Conservation (phyloP, 2,888 invertebrate genomes). For the Netelia inedita region DNA sequence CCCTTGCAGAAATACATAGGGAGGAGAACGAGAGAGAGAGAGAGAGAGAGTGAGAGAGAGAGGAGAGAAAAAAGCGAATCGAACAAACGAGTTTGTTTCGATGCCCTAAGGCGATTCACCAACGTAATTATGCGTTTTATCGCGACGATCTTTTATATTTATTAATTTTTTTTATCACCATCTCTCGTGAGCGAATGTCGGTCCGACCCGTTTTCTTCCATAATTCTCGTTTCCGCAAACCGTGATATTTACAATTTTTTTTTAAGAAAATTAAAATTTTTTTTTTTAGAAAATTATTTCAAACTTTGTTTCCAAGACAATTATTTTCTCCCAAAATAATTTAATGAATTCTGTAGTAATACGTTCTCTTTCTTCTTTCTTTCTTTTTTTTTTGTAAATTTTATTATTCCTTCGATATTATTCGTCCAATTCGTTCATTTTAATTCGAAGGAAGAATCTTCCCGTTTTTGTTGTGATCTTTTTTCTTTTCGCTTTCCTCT, state of each 20-base stretch:
- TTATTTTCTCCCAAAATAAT: too few species aligned
- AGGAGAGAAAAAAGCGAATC: conserved; percentile 23
- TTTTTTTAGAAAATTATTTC: too few species aligned
- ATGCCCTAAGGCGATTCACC: conserved; percentile 40
- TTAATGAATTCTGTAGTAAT: not conserved
- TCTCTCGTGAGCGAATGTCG: conserved; percentile 8
- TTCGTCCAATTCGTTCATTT: not conserved
- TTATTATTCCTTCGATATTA: conserved; percentile 1
- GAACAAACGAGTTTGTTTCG: conserved; percentile 37
- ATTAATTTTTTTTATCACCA: conserved; percentile 22
- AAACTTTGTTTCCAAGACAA: not conserved
- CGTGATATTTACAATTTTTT: not conserved
- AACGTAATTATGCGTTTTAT: conserved; percentile 52
- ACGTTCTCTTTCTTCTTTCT: not conserved
- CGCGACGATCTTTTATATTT: conserved; percentile 23
- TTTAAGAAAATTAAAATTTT: too few species aligned
- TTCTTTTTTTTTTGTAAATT: not conserved
- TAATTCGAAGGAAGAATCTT: not conserved
- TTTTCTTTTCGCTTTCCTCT: conserved; percentile 16
- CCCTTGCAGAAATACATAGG: not conserved
- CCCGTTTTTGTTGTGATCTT: not conserved
- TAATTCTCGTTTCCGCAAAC: not conserved
- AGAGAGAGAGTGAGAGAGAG: conserved; percentile 16
- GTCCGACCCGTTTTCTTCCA: conserved; percentile 16
- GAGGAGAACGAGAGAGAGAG: conserved; percentile 9